A percentile compares a stretch with the other conserved stretches of the same genome.
Conservation (phyloP, 2,888 invertebrate genomes). For the Dendrolimus pini region DNA sequence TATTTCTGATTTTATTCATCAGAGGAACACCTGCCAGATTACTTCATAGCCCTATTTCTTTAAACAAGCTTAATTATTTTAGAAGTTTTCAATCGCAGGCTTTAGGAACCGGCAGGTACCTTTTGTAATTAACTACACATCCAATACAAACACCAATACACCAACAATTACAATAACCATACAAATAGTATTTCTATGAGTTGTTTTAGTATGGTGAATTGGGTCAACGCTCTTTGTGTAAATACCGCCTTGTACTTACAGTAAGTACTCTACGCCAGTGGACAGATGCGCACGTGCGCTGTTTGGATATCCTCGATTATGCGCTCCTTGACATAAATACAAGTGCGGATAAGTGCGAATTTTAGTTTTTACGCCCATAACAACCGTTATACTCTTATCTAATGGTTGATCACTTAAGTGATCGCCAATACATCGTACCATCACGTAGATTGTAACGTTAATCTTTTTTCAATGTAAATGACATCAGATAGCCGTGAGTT, state of each 20-base stretch:
- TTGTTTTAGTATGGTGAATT: slow-evolving; percentile 22
- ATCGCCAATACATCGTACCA: background rate
- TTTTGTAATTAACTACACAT: no score
- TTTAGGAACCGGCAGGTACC: no score
- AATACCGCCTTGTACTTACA: slow-evolving; percentile 20
- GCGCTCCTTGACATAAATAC: slow-evolving; percentile 46
- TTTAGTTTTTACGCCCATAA: slow-evolving; percentile 12
- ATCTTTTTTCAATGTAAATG: background rate
- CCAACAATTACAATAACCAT: background rate
- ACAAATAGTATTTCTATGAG: background rate
- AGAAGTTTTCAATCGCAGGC: no score
- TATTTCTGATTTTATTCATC: no score
- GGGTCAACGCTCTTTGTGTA: slow-evolving; percentile 25
- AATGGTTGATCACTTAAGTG: background rate
- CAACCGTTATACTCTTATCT: background rate
- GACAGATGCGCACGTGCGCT: slow-evolving; percentile 29
- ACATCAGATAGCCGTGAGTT: background rate
- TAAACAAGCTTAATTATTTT: no score
- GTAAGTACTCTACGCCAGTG: slow-evolving; percentile 26
- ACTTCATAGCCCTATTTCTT: no score
- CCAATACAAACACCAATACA: no score
- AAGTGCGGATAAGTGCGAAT: slow-evolving; percentile 22
- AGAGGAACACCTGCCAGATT: no score
- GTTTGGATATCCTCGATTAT: slow-evolving; percentile 47
- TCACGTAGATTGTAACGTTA: background rate